Base-by-base conservation (phyloP, 92 coral and sea anemone species). In the Zoanthus sociatus region DNA sequence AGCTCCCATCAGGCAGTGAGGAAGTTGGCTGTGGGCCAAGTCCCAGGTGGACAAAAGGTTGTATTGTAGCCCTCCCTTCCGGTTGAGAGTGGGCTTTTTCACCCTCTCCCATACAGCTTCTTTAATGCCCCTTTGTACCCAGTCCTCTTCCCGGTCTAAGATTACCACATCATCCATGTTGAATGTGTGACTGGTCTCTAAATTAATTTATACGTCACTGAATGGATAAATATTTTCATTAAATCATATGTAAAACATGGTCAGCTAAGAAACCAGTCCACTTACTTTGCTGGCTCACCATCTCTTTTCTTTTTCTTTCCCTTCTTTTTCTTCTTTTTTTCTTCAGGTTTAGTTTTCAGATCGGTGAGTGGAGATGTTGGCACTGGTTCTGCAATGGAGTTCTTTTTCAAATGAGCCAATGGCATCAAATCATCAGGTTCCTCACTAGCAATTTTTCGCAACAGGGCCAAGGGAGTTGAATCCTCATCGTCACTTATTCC, bases 221-320 rank as follows among this genome's bases (percentile, higher is more conserved):
- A 26, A 26, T 26, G 26, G 26, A 26, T 26, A 26, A 26, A 26
- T 26, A 26, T 26, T 26, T 26, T 26, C 26, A 26, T 26, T 26
- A 26, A 26, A 26, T 26, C 13, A 26, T 13, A 18, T 26, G 7
- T 11, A 26, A 69, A 30, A 0, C 16, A 33, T 42, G 7, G 21
- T 15, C 20, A 12, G 4, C 12, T 3, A 72, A 26, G 5, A 73
- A 46, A 26, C 10, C 53, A 13, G 26, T 26, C 26, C 47, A 81
- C 85, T 66, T 81, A 81, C 85, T 81, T 81, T 13, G 26, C 20
- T 14, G 85, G 85, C 16, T 64, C 75, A 6, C 75, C 75, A 46
- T 66, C 85, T 67, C 75, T 81, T 81, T 81, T 81, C 75, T 81
- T 81, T 81, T 81, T 81, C 75, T 81, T 81, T 20, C 74, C 5